Percentiles rank a stretch among this genome's conserved stretches.
Evolutionary conservation across 2,113 vertebrate species (phyloP).

Genomic region (Abramis brama): DNA sequence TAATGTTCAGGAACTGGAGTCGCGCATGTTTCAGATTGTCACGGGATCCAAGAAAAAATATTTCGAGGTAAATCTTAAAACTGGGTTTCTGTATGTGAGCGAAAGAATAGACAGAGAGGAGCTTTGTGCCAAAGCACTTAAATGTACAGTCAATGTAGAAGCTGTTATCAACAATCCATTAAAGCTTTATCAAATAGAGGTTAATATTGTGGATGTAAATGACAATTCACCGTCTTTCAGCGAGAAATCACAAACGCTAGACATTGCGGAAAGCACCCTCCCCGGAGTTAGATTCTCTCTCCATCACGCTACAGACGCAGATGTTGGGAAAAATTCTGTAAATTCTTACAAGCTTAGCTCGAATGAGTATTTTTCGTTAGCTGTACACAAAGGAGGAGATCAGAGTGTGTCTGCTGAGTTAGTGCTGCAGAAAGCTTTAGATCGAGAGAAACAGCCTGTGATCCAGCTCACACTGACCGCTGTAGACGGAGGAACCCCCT

Average conservation of each 20-base stretch:
- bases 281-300: neutral
- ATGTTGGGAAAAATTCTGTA: neutral
- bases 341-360: too few species aligned
- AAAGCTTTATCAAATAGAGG: conserved; percentile 58
- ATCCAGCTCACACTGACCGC: neutral
- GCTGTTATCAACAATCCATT: conserved; percentile 75
- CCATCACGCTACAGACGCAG: neutral
- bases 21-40: conserved; percentile 69
- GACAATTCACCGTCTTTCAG: neutral
- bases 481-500: neutral
- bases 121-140: conserved; percentile 64
- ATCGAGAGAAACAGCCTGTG: neutral
- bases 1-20: conserved; percentile 57
- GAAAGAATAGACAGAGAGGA: conserved; percentile 76
- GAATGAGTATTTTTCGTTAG: neutral
- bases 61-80: conserved; percentile 73
- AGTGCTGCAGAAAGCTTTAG: neutral
- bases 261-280: fast-evolving
- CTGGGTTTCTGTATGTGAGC: conserved; percentile 69
- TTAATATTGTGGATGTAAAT: neutral
- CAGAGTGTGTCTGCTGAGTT: neutral
- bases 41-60: conserved; percentile 65
- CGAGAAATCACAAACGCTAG: neutral
- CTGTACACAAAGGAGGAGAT: neutral
- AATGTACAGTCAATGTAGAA: conserved; percentile 71